Evolutionary conservation across 23 tunicate genomes (phyloP).

Genomic region (Corella eumyota): DNA sequence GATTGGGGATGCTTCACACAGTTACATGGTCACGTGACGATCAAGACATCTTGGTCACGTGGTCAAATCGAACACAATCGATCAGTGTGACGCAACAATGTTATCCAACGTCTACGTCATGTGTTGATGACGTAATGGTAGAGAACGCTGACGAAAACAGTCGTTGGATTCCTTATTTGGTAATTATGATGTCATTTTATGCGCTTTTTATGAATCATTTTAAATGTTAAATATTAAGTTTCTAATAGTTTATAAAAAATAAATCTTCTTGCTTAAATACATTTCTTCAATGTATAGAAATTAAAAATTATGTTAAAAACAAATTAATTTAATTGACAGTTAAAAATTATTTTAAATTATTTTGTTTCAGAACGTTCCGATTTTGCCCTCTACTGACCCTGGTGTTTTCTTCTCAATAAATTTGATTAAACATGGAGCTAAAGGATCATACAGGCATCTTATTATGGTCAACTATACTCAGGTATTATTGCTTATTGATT

Average conservation of each 20-base stretch:
- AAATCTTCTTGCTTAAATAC: too few relatives aligned
- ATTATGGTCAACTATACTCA: conserved; percentile 54
- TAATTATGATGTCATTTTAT: too few relatives aligned
- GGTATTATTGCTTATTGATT: conserved; percentile 11
- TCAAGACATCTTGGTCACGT: conserved; percentile 43
- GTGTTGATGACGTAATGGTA: conserved; percentile 32
- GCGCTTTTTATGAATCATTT: too few relatives aligned
- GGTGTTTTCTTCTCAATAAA: conserved; percentile 38
- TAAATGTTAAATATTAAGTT: too few relatives aligned
- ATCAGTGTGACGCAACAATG: conserved; percentile 53
- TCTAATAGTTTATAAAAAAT: too few relatives aligned
- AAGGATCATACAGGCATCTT: conserved; percentile 46
- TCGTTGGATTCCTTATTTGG: conserved; percentile 40
- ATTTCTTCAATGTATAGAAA: too few relatives aligned
- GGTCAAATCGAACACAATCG: conserved; percentile 71
- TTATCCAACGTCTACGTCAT: conserved; percentile 15
- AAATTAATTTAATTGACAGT: neutral
- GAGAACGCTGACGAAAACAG: neutral
- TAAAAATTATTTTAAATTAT: neutral
- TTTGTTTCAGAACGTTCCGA: conserved; percentile 25
- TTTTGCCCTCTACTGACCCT: conserved; percentile 16
- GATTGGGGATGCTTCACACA: conserved; percentile 34
- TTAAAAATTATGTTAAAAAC: too few relatives aligned
- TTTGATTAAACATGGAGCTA: conserved; percentile 25
- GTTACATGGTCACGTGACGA: conserved; percentile 54